phyloP scores from a whole-genome alignment of 64 coral and sea anemone species.

The Trachythela sp. region DNA sequence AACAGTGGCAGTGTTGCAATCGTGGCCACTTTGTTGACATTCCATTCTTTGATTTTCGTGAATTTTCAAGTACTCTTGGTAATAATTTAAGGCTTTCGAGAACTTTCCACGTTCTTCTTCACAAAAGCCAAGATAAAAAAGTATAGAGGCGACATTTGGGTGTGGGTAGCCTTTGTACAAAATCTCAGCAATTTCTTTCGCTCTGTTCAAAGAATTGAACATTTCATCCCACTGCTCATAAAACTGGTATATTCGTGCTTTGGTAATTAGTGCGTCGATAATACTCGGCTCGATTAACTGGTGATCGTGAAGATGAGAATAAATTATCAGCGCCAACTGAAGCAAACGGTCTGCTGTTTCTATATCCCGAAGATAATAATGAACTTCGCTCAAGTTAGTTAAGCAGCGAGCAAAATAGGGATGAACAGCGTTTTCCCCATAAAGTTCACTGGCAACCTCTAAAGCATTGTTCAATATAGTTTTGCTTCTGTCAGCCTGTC shows the following conservation, averaged over 20 bases:
- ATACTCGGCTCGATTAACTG: not conserved
- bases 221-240: not conserved
- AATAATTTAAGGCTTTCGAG: not conserved
- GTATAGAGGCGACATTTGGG: not conserved
- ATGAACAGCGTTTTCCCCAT: not conserved
- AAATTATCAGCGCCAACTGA: not conserved
- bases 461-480: not conserved
- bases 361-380: not conserved
- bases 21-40: not conserved
- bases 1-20: not conserved
- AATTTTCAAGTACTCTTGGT: constrained; percentile 7
- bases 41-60: not conserved
- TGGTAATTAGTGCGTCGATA: not conserved
- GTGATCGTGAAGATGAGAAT: not conserved
- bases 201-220: not conserved
- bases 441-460: not conserved
- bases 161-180: not conserved
- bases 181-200: not conserved
- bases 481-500: not conserved
- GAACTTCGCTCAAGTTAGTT: not conserved
- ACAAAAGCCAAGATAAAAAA: not conserved
- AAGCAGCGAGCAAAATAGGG: not conserved
- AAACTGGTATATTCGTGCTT: not conserved
- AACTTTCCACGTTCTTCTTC: not conserved
- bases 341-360: not conserved